Evolutionary conservation across 1,140 invertebrate genomes (phyloP).

Genomic region (Ladona fulva): DNA sequence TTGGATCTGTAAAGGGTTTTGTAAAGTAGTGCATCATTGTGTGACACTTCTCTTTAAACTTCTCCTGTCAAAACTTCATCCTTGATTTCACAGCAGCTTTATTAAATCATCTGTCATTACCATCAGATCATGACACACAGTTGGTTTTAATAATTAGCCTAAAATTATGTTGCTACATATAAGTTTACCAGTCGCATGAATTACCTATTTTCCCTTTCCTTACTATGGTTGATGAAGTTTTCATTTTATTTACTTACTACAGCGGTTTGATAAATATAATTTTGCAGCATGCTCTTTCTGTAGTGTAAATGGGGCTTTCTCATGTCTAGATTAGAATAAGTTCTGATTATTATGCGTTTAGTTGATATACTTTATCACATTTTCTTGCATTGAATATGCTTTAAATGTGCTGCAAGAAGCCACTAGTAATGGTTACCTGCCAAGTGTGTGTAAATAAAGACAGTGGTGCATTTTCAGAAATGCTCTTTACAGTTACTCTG

Average conservation of each 20-base stretch:
- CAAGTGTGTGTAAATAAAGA: conserved; percentile 6
- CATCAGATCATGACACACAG: conserved; percentile 7
- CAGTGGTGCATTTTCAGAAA: not conserved
- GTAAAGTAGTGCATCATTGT: conserved; percentile 1
- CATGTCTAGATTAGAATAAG: conserved; percentile 1
- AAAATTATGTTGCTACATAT: not conserved
- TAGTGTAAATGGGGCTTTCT: conserved; percentile 4
- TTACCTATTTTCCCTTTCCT: not conserved
- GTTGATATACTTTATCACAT: conserved; percentile 2
- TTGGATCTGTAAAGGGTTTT: conserved; percentile 9
- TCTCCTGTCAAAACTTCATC: not conserved
- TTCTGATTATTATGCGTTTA: conserved; percentile 10
- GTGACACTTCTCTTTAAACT: not conserved
- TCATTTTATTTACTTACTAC: conserved; percentile 4
- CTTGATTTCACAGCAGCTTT: not conserved
- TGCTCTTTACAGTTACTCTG: too few relatives aligned
- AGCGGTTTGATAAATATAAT: conserved; percentile 5
- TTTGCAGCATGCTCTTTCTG: conserved; percentile 8
- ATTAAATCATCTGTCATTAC: conserved; percentile 3
- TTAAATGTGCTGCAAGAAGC: conserved; percentile 4
- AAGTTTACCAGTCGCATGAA: not conserved
- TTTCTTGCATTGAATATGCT: conserved; percentile 6
- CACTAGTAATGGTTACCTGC: conserved; percentile 8
- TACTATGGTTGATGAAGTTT: conserved; percentile 10
- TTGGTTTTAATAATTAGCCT: not conserved